Conservation (phyloP, 2,888 invertebrate genomes). For the Microdon myrmicae region DNA sequence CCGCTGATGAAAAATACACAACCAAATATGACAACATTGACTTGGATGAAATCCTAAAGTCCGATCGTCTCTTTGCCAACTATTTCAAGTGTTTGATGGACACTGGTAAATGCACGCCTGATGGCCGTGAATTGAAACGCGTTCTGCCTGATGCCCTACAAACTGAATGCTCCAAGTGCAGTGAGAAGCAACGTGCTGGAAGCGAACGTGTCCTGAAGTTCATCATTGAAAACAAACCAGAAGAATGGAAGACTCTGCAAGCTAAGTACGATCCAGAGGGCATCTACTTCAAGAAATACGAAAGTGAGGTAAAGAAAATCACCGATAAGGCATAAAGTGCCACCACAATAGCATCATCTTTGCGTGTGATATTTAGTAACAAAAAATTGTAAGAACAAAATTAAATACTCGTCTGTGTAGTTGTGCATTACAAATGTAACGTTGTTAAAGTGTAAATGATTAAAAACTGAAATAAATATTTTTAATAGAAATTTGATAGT, state of each 20-base stretch:
- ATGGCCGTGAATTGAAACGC: conserved; percentile 77
- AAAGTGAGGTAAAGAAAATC: conserved; percentile 69
- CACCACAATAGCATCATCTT: conserved; percentile 7
- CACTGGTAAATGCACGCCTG: conserved; percentile 74
- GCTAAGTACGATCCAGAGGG: conserved; percentile 77
- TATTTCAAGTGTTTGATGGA: conserved; percentile 76
- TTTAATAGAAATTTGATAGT: too few relatives aligned
- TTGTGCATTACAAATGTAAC: too few relatives aligned
- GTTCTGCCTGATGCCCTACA: conserved; percentile 77
- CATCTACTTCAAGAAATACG: conserved; percentile 74
- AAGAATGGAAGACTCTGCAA: conserved; percentile 74
- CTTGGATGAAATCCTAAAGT: conserved; percentile 73
- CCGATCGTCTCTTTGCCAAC: conserved; percentile 72
- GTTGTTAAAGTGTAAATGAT: too few relatives aligned
- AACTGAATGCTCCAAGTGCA: conserved; percentile 76
- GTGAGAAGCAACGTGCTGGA: conserved; percentile 72
- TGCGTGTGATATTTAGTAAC: conserved; percentile 39
- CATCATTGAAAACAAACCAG: conserved; percentile 74
- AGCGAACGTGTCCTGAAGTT: conserved; percentile 74
- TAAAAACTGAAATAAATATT: too few relatives aligned
- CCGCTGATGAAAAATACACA: conserved; percentile 70
- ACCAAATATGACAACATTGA: conserved; percentile 77
- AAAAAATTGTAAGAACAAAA: conserved; percentile 17
- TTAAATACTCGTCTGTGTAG: too few relatives aligned
- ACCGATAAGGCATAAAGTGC: conserved; percentile 63